phyloP scores from a whole-genome alignment of 1,140 invertebrate species.

The Penaeus japonicus region DNA sequence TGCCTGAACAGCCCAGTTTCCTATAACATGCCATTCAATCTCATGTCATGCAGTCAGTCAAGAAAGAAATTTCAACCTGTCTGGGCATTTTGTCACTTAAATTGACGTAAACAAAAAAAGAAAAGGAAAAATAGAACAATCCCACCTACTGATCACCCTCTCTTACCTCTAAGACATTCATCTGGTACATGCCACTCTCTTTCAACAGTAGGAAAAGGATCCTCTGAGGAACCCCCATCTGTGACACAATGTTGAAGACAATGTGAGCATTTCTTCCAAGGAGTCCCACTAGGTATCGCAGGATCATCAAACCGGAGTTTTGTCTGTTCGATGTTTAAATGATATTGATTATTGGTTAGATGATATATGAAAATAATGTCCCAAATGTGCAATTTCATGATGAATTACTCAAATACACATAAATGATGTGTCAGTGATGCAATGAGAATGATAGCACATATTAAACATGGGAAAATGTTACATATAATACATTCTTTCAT shows the following conservation, averaged over 20 bases:
- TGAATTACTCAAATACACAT: too few species aligned
- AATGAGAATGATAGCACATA: too few species aligned
- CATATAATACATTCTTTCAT: too few species aligned
- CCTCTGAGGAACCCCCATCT: slow-evolving; percentile 53
- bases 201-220: slow-evolving; percentile 56
- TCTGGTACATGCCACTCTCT: slow-evolving; percentile 58
- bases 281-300: slow-evolving; percentile 66
- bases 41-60: too few species aligned
- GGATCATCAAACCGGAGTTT: slow-evolving; percentile 58
- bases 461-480: too few species aligned
- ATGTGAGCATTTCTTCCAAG: slow-evolving; percentile 56
- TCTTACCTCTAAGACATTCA: slow-evolving; percentile 58
- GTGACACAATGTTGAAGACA: slow-evolving; percentile 58
- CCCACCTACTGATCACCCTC: too few species aligned
- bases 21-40: too few species aligned
- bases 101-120: neutral
- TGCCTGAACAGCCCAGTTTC: too few species aligned
- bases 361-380: too few species aligned
- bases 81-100: neutral
- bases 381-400: too few species aligned
- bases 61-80: neutral
- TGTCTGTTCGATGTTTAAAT: neutral
- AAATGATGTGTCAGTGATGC: too few species aligned
- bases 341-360: too few species aligned
- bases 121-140: neutral